Evolutionary conservation across 1,140 invertebrate species (phyloP).

Genomic region (Sycobia sp.): DNA sequence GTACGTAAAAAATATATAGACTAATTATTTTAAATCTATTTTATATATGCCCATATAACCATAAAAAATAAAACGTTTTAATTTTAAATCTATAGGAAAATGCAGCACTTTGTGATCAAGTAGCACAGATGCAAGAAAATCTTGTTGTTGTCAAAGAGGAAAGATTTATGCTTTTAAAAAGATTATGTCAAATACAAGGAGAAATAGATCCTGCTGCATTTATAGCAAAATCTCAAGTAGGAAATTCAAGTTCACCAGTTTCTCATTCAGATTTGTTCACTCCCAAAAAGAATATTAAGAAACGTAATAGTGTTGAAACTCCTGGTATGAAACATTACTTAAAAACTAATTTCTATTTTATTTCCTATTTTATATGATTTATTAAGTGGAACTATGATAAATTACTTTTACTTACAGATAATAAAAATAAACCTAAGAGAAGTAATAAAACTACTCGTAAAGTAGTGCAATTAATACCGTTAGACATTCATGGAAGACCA

Average conservation of each 20-base stretch:
- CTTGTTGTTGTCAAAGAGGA: slow-evolving; percentile 77
- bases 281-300: slow-evolving; percentile 52
- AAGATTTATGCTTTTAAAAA: slow-evolving; percentile 73
- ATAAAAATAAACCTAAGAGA: slow-evolving; percentile 50
- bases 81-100: slow-evolving; percentile 69
- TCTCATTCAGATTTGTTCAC: slow-evolving; percentile 43
- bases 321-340: slow-evolving; percentile 37
- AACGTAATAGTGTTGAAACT: slow-evolving; percentile 43
- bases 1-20: slow-evolving; percentile 61
- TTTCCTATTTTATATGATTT: too few species aligned
- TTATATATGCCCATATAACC: not conserved
- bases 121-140: slow-evolving; percentile 77
- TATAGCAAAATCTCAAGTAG: slow-evolving; percentile 46
- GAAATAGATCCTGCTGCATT: slow-evolving; percentile 59
- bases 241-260: slow-evolving; percentile 42
- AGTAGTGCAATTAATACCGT: slow-evolving; percentile 68
- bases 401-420: slow-evolving; percentile 40
- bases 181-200: slow-evolving; percentile 69
- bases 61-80: not conserved
- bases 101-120: slow-evolving; percentile 81
- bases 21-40: not conserved
- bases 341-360: too few species aligned
- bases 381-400: too few species aligned
- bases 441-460: slow-evolving; percentile 46
- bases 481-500: slow-evolving; percentile 72